phyloP scores from a whole-genome alignment of 2,113 vertebrate species.

The Pitta sordida region DNA sequence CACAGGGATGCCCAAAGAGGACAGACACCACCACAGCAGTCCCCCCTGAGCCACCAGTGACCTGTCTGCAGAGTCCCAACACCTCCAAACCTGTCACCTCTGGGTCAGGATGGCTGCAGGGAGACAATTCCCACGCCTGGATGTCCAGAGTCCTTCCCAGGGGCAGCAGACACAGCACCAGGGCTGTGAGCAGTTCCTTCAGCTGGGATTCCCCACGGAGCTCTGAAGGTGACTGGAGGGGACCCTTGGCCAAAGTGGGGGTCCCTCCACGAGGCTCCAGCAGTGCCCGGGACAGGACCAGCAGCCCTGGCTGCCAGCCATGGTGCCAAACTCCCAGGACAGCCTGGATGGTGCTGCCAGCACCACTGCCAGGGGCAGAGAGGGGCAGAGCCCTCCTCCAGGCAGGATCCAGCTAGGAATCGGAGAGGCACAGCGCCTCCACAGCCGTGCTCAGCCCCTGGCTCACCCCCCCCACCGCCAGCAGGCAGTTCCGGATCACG shows the following conservation, averaged over 20 bases:
- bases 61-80: background rate
- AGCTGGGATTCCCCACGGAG: fast-evolving
- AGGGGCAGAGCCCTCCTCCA: background rate
- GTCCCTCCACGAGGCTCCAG: fast-evolving
- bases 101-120: background rate
- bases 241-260: background rate
- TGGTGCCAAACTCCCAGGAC: background rate
- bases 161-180: background rate
- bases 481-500: conserved; percentile 84
- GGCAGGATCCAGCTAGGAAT: conserved; percentile 60
- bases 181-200: background rate
- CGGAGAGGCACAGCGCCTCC: conserved; percentile 88
- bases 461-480: conserved; percentile 92
- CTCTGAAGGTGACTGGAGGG: background rate
- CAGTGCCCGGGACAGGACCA: background rate
- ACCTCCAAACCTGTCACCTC: fast-evolving
- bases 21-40: background rate
- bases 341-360: background rate
- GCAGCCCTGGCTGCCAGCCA: background rate
- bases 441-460: conserved; percentile 89
- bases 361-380: fast-evolving
- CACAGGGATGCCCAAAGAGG: fast-evolving
- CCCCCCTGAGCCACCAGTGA: background rate
- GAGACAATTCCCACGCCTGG: background rate
- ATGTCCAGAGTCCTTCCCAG: background rate